These are phyloP conservation scores for Pentalonia nigronervosa DNA, from an alignment of 1,140 invertebrate species.

Conservation along the genomic window DNA sequence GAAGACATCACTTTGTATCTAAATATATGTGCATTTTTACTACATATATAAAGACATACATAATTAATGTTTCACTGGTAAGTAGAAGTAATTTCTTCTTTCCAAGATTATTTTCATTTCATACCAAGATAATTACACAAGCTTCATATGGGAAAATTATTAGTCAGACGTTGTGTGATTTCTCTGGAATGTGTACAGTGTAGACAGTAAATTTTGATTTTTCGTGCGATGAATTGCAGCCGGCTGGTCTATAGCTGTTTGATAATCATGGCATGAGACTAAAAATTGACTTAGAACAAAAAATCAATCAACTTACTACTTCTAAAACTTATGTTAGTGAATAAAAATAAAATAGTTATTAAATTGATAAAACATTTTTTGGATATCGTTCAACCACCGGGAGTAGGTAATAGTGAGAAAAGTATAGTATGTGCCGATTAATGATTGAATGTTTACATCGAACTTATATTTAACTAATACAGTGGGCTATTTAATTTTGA, in stretches of 20 bases:
- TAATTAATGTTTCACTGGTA: background rate
- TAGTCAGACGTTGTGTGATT: background rate
- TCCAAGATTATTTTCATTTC: background rate
- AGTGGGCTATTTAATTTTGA: background rate
- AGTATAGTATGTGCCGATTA: background rate
- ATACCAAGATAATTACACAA: background rate
- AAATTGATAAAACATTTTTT: background rate
- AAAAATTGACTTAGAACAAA: background rate
- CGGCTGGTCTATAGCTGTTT: background rate
- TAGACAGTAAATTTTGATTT: background rate
- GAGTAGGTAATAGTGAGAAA: background rate
- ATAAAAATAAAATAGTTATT: background rate
- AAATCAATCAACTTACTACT: background rate
- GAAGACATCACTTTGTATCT: background rate
- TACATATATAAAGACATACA: background rate
- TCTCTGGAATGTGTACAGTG: background rate
- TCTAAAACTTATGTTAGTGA: background rate
- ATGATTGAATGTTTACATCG: slow-evolving; percentile 11
- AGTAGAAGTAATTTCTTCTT: background rate
- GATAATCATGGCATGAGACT: background rate
- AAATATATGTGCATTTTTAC: background rate
- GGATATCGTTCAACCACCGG: too few species aligned
- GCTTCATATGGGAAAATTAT: background rate
- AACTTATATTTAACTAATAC: slow-evolving; percentile 26
- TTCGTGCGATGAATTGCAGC: background rate